A percentile compares a stretch with the other conserved stretches of the same genome.
Conservation (phyloP, 2,113 vertebrate genomes). For the Pterocles gutturalis region DNA sequence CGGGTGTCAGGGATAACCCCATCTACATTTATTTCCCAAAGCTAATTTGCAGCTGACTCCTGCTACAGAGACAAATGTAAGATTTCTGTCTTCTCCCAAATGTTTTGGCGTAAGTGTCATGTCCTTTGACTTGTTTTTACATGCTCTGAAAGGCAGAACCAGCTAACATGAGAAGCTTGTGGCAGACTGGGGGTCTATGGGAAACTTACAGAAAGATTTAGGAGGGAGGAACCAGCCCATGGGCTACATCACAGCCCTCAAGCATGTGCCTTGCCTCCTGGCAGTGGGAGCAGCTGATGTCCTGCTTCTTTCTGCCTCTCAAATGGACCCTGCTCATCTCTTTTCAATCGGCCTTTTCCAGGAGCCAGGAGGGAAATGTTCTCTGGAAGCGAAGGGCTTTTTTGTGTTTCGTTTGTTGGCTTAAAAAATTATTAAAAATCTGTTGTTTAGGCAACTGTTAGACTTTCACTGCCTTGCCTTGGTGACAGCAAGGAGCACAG, state of each 20-base stretch:
- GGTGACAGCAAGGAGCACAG: neutral
- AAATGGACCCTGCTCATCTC: neutral
- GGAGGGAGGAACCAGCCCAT: fast-evolving
- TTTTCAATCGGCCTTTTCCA: neutral
- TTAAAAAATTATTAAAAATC: neutral
- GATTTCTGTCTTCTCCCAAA: neutral
- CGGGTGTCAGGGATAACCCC: neutral
- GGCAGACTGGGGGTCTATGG: neutral
- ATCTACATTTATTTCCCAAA: neutral
- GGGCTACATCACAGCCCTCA: fast-evolving
- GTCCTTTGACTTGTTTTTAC: neutral
- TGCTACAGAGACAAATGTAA: neutral
- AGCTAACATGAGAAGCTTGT: neutral
- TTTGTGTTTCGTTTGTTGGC: neutral
- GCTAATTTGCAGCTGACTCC: neutral
- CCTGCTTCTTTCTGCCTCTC: neutral
- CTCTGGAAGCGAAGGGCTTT: neutral
- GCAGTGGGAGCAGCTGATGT: neutral
- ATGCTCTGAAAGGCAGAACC: neutral
- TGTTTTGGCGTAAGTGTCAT: neutral
- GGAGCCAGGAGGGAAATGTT: neutral
- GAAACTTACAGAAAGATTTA: neutral
- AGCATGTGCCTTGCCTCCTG: neutral
- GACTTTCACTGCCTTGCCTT: neutral
- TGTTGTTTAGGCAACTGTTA: neutral